Percentiles rank a stretch among this genome's conserved stretches.
phyloP scores from a whole-genome alignment of 2,113 vertebrate species.

The Ophiodon elongatus region DNA sequence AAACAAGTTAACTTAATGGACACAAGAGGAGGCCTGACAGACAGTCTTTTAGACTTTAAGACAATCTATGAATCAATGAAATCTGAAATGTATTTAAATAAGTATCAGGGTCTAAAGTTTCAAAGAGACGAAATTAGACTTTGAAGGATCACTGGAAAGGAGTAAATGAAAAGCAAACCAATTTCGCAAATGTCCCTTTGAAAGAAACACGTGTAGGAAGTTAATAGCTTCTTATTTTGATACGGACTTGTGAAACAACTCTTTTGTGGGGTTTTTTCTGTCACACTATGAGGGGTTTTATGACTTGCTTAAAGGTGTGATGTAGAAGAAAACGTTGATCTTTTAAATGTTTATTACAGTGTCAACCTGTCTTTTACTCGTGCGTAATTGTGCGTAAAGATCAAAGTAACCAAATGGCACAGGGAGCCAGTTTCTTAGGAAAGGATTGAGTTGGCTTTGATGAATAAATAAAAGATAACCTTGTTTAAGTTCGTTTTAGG shows the following conservation, averaged over 20 bases:
- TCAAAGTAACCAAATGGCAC: conserved; percentile 56
- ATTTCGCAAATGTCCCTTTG: conserved; percentile 27
- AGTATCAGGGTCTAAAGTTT: not conserved
- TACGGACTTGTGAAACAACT: conserved; percentile 67
- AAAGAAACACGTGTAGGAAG: conserved; percentile 57
- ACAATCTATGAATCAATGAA: not conserved
- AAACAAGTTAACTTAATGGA: not conserved
- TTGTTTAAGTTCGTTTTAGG: too few species aligned
- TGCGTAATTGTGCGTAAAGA: conserved; percentile 66
- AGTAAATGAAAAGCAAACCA: conserved; percentile 10
- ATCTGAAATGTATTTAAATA: not conserved
- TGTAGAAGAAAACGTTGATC: conserved; percentile 62
- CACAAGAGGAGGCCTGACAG: not conserved
- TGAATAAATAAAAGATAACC: not conserved
- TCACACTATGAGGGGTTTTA: conserved; percentile 47
- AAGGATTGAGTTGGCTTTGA: not conserved
- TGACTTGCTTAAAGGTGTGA: conserved; percentile 53
- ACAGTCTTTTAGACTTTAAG: not conserved
- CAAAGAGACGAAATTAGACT: not conserved
- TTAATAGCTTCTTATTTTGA: conserved; percentile 47
- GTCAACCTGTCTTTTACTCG: conserved; percentile 6
- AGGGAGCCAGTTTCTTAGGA: not conserved
- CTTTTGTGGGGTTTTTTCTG: conserved; percentile 12
- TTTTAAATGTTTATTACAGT: conserved; percentile 44
- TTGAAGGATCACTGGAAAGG: not conserved